Conservation (phyloP, 1,140 invertebrate species). For the Drosophila varians region DNA sequence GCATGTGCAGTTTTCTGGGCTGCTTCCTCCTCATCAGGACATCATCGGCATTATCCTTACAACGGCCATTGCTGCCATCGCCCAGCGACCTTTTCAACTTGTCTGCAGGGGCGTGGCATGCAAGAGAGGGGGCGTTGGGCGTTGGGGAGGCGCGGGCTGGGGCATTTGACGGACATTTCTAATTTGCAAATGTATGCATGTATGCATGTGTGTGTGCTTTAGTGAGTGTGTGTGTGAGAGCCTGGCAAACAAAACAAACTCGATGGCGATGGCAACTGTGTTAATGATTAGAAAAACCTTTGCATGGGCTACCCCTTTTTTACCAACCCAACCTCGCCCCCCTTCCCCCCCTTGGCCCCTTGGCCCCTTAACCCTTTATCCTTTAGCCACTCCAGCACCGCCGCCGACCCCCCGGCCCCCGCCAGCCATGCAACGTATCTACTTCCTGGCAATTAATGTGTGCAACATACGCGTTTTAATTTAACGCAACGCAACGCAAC, state of each 20-base stretch:
- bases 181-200: slow-evolving; percentile 72
- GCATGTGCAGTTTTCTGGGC: slow-evolving; percentile 24
- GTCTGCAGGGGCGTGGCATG: slow-evolving; percentile 26
- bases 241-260: slow-evolving; percentile 52
- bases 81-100: slow-evolving; percentile 62
- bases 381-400: background rate
- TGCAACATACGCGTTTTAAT: slow-evolving; percentile 80
- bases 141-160: background rate
- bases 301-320: slow-evolving; percentile 26
- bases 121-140: background rate
- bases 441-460: slow-evolving; percentile 79
- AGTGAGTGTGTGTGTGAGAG: slow-evolving; percentile 1
- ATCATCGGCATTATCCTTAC: slow-evolving; percentile 76
- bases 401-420: background rate
- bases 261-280: slow-evolving; percentile 61
- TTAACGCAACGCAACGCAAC: slow-evolving; percentile 64
- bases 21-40: slow-evolving; percentile 42
- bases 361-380: too few species aligned
- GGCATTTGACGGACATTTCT: slow-evolving; percentile 79
- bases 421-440: slow-evolving; percentile 42
- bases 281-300: slow-evolving; percentile 83
- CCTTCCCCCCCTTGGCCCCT: background rate
- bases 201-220: slow-evolving; percentile 1
- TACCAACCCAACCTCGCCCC: slow-evolving; percentile 4
- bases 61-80: slow-evolving; percentile 49